Conservation (phyloP, 2,888 invertebrate species). For the Trichogramma evanescens region DNA sequence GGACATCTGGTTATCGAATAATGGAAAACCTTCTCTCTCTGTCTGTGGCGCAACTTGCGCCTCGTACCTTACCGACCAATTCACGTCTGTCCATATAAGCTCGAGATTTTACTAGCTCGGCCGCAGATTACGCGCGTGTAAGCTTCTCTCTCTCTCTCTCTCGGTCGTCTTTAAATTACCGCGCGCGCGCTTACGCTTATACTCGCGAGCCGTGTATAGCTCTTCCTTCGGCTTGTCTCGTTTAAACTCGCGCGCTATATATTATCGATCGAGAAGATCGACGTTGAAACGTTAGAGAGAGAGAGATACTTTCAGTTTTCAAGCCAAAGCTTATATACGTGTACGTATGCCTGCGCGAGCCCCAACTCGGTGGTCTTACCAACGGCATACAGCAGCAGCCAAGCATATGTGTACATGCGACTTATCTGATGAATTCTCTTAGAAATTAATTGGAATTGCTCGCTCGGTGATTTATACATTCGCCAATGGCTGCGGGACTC, state of each 20-base stretch:
- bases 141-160: constrained; percentile 7
- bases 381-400: too few relatives aligned
- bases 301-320: background rate
- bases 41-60: background rate
- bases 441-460: too few relatives aligned
- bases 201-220: background rate
- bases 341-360: too few relatives aligned
- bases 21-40: background rate
- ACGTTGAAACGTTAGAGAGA: background rate
- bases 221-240: background rate
- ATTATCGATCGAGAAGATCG: background rate
- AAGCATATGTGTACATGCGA: too few relatives aligned
- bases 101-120: constrained; percentile 1
- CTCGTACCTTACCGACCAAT: too few relatives aligned
- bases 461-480: too few relatives aligned
- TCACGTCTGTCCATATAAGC: constrained; percentile 1
- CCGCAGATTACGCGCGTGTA: constrained; percentile 4
- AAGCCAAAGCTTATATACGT: too few relatives aligned
- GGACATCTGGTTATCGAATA: constrained; percentile 8
- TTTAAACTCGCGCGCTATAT: background rate
- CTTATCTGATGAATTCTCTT: too few relatives aligned
- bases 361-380: too few relatives aligned
- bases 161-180: too few relatives aligned
- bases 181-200: background rate
- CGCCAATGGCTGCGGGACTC: too few relatives aligned